A percentile compares a stretch with the other conserved stretches of the same genome.
Conservation (phyloP, 1,140 invertebrate genomes). For the Berghia stephanieae region DNA sequence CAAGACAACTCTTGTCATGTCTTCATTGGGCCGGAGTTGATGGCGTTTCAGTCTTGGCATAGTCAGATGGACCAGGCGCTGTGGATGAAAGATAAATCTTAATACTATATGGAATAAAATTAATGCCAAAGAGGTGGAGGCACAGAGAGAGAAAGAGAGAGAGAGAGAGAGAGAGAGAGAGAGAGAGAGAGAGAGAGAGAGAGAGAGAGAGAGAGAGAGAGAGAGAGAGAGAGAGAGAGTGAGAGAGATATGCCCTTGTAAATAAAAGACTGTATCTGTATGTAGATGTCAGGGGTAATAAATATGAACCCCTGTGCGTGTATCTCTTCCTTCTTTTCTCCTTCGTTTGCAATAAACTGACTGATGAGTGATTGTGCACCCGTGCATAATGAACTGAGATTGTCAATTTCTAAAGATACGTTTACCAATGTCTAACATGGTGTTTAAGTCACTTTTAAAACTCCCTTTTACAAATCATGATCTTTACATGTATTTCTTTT, state of each 20-base stretch:
- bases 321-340: neutral
- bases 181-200: neutral
- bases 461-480: neutral
- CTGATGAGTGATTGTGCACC: no score
- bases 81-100: neutral
- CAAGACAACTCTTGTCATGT: constrained; percentile 5
- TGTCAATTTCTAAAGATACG: no score
- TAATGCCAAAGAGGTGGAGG: neutral
- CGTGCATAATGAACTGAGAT: no score
- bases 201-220: neutral
- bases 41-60: constrained; percentile 4
- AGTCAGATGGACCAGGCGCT: neutral
- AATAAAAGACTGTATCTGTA: neutral
- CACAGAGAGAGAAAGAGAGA: constrained; percentile 13
- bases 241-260: neutral
- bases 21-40: constrained; percentile 21
- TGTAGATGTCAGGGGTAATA: neutral
- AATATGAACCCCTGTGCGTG: no score
- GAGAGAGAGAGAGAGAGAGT: neutral
- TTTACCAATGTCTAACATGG: neutral
- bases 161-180: neutral
- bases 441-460: neutral
- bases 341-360: neutral
- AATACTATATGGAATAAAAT: neutral
- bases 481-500: neutral